These are phyloP conservation scores for Drosophila takahashii DNA, from an alignment of 1,140 invertebrate species.

Conservation along the genomic window DNA sequence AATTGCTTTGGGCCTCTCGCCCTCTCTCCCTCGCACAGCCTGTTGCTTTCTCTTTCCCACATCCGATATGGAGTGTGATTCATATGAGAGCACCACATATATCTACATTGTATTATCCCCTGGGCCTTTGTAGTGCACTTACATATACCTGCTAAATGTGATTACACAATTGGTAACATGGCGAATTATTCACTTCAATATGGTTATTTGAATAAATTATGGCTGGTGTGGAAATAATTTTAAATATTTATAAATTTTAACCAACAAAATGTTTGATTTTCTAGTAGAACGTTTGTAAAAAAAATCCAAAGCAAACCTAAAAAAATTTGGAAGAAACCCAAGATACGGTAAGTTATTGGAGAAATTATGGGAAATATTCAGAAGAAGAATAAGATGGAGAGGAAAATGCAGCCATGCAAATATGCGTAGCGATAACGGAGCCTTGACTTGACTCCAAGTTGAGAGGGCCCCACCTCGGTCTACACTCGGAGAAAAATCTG, in stretches of 20 bases:
- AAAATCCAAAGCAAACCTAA: not conserved
- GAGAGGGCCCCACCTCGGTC: constrained; percentile 16
- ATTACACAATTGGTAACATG: not conserved
- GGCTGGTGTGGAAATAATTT: not conserved
- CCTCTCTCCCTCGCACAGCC: not conserved
- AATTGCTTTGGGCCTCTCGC: constrained; percentile 24
- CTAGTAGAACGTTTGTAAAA: not conserved
- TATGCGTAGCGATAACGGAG: constrained; percentile 68
- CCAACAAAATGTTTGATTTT: not conserved
- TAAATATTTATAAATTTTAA: not conserved
- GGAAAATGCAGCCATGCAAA: constrained; percentile 60
- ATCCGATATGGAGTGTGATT: constrained; percentile 16
- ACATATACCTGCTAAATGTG: not conserved
- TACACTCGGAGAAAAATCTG: constrained; percentile 1
- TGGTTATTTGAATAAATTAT: not conserved
- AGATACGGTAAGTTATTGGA: constrained; percentile 33
- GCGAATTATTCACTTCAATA: constrained; percentile 9
- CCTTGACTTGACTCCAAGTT: constrained; percentile 22
- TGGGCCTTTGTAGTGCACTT: not conserved
- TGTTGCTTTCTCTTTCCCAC: not conserved
- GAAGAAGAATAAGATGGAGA: constrained; percentile 2
- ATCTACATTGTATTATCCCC: not conserved
- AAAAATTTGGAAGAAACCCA: not conserved
- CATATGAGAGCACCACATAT: constrained; percentile 1
- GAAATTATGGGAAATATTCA: constrained; percentile 45